Evolutionary conservation across 2,113 vertebrate species (phyloP).

Genomic region (Paradoxurus hermaphroditus): DNA sequence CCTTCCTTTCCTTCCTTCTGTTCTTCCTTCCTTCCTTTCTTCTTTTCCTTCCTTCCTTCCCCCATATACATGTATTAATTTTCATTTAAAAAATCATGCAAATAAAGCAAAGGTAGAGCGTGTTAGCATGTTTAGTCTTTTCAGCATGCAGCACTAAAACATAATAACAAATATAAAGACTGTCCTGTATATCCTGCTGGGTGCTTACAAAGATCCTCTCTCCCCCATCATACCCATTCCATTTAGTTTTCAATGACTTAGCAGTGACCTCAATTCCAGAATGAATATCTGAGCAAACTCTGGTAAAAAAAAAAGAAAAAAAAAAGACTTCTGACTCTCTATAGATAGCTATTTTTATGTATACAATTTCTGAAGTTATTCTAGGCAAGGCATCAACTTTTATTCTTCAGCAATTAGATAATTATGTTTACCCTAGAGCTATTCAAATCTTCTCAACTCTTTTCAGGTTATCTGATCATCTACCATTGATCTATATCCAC

Average conservation of each 20-base stretch:
- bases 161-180: background rate
- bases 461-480: background rate
- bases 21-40: background rate
- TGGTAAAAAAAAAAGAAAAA: background rate
- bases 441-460: background rate
- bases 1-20: too few relatives aligned
- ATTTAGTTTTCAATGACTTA: slow-evolving; percentile 15
- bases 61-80: background rate
- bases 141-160: background rate
- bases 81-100: background rate
- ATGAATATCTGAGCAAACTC: background rate
- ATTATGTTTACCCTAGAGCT: slow-evolving; percentile 17
- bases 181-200: background rate
- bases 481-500: slow-evolving; percentile 2
- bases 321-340: background rate
- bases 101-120: background rate
- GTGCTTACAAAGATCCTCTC: background rate
- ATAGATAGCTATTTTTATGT: background rate
- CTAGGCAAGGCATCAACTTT: background rate
- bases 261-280: slow-evolving; percentile 22
- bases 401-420: slow-evolving; percentile 39
- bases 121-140: background rate
- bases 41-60: background rate
- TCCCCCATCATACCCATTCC: background rate
- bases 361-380: slow-evolving; percentile 13